Conservation (phyloP, 2,113 vertebrate genomes). For the Macrotis lagotis region DNA sequence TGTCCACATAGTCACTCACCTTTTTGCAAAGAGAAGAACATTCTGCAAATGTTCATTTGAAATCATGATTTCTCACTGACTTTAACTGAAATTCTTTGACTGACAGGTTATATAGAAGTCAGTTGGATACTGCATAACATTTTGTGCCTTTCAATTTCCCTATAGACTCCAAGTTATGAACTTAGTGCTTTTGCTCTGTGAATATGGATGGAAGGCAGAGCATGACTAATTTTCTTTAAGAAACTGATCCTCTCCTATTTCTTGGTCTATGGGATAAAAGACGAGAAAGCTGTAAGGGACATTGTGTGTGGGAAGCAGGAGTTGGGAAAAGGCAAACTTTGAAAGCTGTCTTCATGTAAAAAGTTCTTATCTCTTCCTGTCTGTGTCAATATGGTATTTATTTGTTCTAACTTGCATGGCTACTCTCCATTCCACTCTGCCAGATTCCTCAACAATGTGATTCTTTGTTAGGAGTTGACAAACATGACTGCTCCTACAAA, state of each 20-base stretch:
- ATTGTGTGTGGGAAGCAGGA: neutral
- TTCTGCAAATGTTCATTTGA: too few relatives aligned
- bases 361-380: accelerated
- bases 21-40: neutral
- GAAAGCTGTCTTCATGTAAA: neutral
- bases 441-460: neutral
- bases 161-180: accelerated
- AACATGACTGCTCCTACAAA: neutral
- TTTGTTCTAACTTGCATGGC: neutral
- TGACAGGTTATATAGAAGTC: neutral
- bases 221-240: neutral
- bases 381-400: neutral
- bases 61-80: neutral
- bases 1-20: neutral
- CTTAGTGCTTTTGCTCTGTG: neutral
- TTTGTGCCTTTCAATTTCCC: too few relatives aligned
- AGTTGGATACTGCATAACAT: neutral
- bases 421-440: too few relatives aligned
- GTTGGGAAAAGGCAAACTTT: neutral
- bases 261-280: neutral
- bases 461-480: neutral
- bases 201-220: neutral
- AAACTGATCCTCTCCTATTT: neutral
- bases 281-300: neutral
- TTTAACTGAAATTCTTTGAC: neutral